Evolutionary conservation across 2,113 vertebrate species (phyloP).

Genomic region (Leptobrachium ailaonicum): DNA sequence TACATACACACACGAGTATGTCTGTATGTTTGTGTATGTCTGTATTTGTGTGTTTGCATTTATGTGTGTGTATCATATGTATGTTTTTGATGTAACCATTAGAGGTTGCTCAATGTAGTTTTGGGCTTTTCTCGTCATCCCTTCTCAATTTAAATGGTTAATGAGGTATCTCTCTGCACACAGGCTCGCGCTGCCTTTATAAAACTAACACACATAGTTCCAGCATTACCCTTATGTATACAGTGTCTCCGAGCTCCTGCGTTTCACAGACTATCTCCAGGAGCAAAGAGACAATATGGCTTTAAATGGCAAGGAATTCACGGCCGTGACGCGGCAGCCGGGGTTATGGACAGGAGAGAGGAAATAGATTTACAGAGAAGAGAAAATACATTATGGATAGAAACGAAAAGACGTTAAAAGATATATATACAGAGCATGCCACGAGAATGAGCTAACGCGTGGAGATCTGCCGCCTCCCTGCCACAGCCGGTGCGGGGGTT

Average conservation of each 20-base stretch:
- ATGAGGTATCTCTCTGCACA: too few relatives aligned
- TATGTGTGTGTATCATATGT: too few relatives aligned
- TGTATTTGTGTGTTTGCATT: too few relatives aligned
- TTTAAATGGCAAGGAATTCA: slow-evolving; percentile 41
- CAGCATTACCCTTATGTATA: not conserved
- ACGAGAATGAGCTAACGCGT: not conserved
- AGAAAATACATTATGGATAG: not conserved
- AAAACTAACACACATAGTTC: not conserved
- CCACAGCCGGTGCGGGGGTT: too few relatives aligned
- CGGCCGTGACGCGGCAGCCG: not conserved
- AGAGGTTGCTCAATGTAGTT: too few relatives aligned
- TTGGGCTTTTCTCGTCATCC: too few relatives aligned
- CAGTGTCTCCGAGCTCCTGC: not conserved
- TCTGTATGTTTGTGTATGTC: too few relatives aligned
- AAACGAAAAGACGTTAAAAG: not conserved
- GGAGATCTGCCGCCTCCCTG: too few relatives aligned
- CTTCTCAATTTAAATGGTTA: too few relatives aligned
- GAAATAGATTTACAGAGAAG: slow-evolving; percentile 8
- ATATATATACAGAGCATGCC: slow-evolving; percentile 4
- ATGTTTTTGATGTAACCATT: too few relatives aligned
- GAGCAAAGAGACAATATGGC: not conserved
- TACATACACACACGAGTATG: too few relatives aligned
- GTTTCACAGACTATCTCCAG: not conserved
- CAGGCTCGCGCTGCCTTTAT: not conserved
- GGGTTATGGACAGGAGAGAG: not conserved